Conservation (phyloP, 2,888 invertebrate genomes). For the Noctuana brunneofusca region DNA sequence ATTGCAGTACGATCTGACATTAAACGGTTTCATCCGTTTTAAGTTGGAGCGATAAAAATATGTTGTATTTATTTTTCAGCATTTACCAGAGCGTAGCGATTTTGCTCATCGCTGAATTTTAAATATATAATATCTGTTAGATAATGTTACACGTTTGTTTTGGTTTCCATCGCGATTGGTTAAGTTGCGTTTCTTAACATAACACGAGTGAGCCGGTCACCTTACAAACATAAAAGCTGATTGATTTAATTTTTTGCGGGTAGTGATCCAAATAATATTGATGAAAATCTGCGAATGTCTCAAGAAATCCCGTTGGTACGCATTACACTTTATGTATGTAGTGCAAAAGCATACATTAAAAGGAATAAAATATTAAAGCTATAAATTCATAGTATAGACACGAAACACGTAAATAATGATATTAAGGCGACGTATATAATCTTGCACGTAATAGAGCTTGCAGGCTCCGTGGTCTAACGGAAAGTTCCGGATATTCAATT, state of each 20-base stretch:
- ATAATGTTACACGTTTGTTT: neutral
- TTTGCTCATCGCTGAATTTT: neutral
- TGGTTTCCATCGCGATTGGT: neutral
- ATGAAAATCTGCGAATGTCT: too few relatives aligned
- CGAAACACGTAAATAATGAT: slow-evolving; percentile 7
- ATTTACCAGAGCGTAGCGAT: neutral
- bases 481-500: slow-evolving; percentile 37
- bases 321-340: too few relatives aligned
- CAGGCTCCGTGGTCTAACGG: slow-evolving; percentile 15
- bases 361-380: too few relatives aligned
- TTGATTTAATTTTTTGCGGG: too few relatives aligned
- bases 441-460: slow-evolving; percentile 18
- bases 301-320: too few relatives aligned
- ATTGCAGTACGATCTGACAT: slow-evolving; percentile 14
- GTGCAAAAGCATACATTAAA: too few relatives aligned
- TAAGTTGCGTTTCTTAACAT: neutral
- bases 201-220: too few relatives aligned
- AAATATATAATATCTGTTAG: slow-evolving; percentile 3
- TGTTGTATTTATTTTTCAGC: slow-evolving; percentile 3
- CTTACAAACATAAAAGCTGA: too few relatives aligned
- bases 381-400: too few relatives aligned
- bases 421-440: slow-evolving; percentile 25
- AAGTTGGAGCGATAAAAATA: slow-evolving; percentile 15
- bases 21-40: slow-evolving; percentile 14
- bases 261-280: too few relatives aligned